A percentile compares a stretch with the other conserved stretches of the same genome.
Evolutionary conservation across 2,113 vertebrate species (phyloP).

Genomic region (Ia io): DNA sequence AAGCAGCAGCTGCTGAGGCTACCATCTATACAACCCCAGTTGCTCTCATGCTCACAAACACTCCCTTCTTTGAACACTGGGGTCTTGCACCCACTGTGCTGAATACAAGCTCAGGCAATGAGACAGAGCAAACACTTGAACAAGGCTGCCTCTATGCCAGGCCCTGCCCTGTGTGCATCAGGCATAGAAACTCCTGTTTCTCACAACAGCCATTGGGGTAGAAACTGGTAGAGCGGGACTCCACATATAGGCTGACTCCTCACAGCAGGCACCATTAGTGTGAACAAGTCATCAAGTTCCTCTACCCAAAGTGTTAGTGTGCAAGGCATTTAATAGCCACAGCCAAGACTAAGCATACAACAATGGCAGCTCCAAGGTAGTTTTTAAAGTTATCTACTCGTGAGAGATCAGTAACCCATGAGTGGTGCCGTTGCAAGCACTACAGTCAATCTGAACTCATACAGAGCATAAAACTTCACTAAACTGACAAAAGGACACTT

Average conservation of each 20-base stretch:
- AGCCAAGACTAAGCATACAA: neutral
- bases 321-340: neutral
- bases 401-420: neutral
- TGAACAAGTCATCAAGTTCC: neutral
- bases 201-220: neutral
- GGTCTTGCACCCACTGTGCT: neutral
- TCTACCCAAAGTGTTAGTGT: neutral
- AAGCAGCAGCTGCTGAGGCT: neutral
- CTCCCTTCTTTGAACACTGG: neutral
- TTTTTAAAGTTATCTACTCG: neutral
- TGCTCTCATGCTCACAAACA: neutral
- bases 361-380: neutral
- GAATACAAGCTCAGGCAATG: neutral
- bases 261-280: neutral
- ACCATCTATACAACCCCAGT: neutral
- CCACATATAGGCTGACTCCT: neutral
- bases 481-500: neutral
- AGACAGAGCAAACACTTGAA: neutral
- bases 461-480: neutral
- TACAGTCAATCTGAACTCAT: neutral
- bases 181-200: neutral
- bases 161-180: too few species aligned
- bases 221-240: neutral
- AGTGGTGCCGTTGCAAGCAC: accelerated
- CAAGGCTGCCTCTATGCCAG: neutral